phyloP scores from a whole-genome alignment of 2,113 vertebrate species.

The Redunca redunca region DNA sequence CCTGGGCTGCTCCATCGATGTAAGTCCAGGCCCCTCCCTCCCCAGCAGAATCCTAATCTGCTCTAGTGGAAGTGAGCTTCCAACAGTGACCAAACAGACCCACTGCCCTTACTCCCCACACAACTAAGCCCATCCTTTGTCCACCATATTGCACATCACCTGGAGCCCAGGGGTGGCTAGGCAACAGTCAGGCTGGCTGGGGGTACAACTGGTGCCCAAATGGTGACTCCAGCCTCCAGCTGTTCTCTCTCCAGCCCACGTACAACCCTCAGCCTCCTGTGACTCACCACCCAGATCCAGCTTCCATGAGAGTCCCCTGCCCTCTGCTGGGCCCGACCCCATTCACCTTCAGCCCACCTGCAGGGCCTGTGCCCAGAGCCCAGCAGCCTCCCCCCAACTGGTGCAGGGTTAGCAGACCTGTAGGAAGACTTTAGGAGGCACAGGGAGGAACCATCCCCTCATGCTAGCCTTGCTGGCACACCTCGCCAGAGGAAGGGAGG shows the following conservation, averaged over 20 bases:
- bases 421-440: neutral
- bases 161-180: neutral
- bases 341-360: too few species aligned
- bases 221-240: neutral
- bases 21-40: conserved; percentile 50
- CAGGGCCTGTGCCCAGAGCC: neutral
- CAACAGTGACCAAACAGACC: accelerated
- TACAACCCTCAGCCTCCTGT: neutral
- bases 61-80: neutral
- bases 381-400: accelerated
- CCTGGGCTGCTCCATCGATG: conserved; percentile 95
- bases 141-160: accelerated
- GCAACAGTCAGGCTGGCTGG: neutral
- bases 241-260: neutral
- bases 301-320: neutral
- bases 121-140: too few species aligned
- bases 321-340: neutral
- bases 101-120: accelerated
- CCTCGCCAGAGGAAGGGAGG: neutral
- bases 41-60: neutral
- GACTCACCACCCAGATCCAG: neutral
- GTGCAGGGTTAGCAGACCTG: neutral
- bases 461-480: neutral
- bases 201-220: neutral
- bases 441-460: neutral